Evolutionary conservation across 2,888 invertebrate species (phyloP).

Genomic region (Melanostoma scalare): DNA sequence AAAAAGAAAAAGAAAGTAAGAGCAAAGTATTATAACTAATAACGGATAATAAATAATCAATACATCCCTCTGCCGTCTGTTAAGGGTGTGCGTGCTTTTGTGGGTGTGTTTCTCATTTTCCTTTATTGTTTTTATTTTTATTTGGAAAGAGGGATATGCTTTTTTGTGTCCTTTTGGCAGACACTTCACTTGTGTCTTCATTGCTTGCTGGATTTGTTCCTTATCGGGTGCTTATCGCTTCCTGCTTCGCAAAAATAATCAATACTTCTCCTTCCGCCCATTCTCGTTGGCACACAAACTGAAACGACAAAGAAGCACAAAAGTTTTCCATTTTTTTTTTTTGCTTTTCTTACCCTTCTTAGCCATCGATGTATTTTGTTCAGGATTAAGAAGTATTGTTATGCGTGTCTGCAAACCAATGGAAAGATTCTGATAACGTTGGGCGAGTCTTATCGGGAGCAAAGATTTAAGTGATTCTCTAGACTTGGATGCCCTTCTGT

Average conservation of each 20-base stretch:
- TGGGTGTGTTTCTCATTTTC: not conserved
- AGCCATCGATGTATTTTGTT: not conserved
- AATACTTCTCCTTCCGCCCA: slow-evolving; percentile 16
- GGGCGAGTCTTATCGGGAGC: slow-evolving; percentile 51
- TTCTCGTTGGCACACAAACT: slow-evolving; percentile 4
- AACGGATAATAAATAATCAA: slow-evolving; percentile 66
- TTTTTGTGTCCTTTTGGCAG: slow-evolving; percentile 43
- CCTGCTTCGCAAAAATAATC: slow-evolving; percentile 33
- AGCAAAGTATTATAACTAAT: slow-evolving; percentile 58
- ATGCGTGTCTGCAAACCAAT: slow-evolving; percentile 27
- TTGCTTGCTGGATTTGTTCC: slow-evolving; percentile 20
- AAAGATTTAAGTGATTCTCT: slow-evolving; percentile 54
- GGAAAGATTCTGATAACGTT: slow-evolving; percentile 50
- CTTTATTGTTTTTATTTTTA: not conserved
- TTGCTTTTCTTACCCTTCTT: not conserved
- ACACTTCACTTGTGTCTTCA: slow-evolving; percentile 45
- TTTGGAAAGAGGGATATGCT: slow-evolving; percentile 2
- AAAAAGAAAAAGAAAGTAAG: not conserved
- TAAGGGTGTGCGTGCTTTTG: not conserved
- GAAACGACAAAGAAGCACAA: slow-evolving; percentile 3
- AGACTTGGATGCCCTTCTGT: not conserved
- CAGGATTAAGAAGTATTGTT: slow-evolving; percentile 20
- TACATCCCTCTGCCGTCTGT: slow-evolving; percentile 39
- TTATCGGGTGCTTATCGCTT: slow-evolving; percentile 45
- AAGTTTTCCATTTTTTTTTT: slow-evolving; percentile 28